Percentiles rank a stretch among this genome's conserved stretches.
Evolutionary conservation across 1,140 invertebrate species (phyloP).

Genomic region (Bilobella aurantiaca): DNA sequence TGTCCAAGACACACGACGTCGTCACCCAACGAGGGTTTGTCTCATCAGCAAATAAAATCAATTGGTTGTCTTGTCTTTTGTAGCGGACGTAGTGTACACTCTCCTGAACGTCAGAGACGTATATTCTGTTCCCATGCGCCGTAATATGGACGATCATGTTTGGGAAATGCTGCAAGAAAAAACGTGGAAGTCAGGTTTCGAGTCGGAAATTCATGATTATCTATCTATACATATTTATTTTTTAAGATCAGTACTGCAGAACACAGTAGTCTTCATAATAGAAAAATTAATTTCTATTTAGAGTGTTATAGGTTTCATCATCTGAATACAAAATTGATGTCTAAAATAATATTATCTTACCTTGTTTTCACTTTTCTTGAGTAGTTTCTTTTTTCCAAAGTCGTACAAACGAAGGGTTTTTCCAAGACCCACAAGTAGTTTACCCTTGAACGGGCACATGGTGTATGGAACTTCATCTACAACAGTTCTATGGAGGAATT

Average conservation of each 20-base stretch:
- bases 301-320: slow-evolving; percentile 16
- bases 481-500: slow-evolving; percentile 87
- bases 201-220: neutral
- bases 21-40: slow-evolving; percentile 95
- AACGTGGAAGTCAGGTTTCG: slow-evolving; percentile 5
- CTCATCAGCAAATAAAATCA: slow-evolving; percentile 97
- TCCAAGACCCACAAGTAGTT: slow-evolving; percentile 84
- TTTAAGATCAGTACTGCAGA: slow-evolving; percentile 26
- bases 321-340: neutral
- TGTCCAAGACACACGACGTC: slow-evolving; percentile 83
- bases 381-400: slow-evolving; percentile 89
- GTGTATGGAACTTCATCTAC: slow-evolving; percentile 86
- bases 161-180: slow-evolving; percentile 68
- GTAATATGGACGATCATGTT: slow-evolving; percentile 89
- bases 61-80: slow-evolving; percentile 88
- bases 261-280: slow-evolving; percentile 27
- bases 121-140: slow-evolving; percentile 83
- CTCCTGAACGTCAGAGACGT: slow-evolving; percentile 92
- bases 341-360: slow-evolving; percentile 44
- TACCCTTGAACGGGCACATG: slow-evolving; percentile 82
- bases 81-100: slow-evolving; percentile 94
- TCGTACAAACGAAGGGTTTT: slow-evolving; percentile 87
- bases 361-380: slow-evolving; percentile 98
- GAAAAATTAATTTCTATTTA: slow-evolving; percentile 5
- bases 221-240: slow-evolving; percentile 8